A percentile compares a stretch with the other conserved stretches of the same genome.
These are phyloP conservation scores for Megaustenia siamemsis DNA, from an alignment of 2,888 invertebrate species.

Conservation along the genomic window DNA sequence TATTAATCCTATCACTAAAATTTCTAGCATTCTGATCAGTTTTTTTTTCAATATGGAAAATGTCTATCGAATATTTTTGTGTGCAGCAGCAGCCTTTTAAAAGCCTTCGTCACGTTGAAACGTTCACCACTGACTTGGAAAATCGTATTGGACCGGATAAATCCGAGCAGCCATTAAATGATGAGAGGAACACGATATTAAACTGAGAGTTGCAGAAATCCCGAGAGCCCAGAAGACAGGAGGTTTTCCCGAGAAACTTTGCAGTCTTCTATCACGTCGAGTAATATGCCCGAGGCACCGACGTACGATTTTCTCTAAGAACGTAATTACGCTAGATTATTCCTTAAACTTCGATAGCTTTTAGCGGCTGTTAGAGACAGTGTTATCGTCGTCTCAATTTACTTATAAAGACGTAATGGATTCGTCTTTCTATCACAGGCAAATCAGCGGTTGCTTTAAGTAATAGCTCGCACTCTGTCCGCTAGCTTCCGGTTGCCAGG, in stretches of 20 bases:
- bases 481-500: slow-evolving; percentile 48
- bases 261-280: slow-evolving; percentile 47
- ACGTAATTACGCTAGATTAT: slow-evolving; percentile 59
- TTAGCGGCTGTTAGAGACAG: slow-evolving; percentile 53
- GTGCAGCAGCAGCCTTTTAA: slow-evolving; percentile 46
- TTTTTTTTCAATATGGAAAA: slow-evolving; percentile 39
- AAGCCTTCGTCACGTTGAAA: slow-evolving; percentile 48
- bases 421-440: slow-evolving; percentile 52
- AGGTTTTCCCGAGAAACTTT: slow-evolving; percentile 49
- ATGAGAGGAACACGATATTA: slow-evolving; percentile 49
- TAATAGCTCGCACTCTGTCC: slow-evolving; percentile 54
- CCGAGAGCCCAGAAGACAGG: slow-evolving; percentile 39
- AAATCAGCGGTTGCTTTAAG: slow-evolving; percentile 54
- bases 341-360: slow-evolving; percentile 59
- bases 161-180: slow-evolving; percentile 51
- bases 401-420: slow-evolving; percentile 55
- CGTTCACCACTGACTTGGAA: slow-evolving; percentile 43
- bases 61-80: slow-evolving; percentile 46
- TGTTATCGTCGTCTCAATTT: slow-evolving; percentile 54
- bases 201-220: slow-evolving; percentile 47
- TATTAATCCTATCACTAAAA: slow-evolving; percentile 49
- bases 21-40: slow-evolving; percentile 11
- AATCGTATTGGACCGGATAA: slow-evolving; percentile 49
- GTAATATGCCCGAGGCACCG: slow-evolving; percentile 53
- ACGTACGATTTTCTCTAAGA: slow-evolving; percentile 52